These are phyloP conservation scores for Harlomillsia oculata DNA, from an alignment of 1,140 invertebrate genomes.

Conservation along the genomic window DNA sequence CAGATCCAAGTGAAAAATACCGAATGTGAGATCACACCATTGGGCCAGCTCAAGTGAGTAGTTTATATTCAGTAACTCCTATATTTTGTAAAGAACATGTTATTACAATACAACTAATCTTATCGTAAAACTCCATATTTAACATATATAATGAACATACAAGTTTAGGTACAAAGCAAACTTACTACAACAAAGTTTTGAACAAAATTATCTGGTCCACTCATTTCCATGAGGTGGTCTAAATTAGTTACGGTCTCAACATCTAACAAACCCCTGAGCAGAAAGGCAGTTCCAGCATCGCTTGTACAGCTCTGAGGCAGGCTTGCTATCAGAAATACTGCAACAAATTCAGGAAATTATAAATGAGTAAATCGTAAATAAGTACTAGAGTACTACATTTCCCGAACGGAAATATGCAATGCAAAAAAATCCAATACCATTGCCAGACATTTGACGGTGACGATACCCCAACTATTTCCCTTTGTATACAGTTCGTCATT, in stretches of 20 bases:
- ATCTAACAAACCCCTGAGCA: conserved; percentile 20
- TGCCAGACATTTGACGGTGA: not conserved
- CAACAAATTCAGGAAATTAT: not conserved
- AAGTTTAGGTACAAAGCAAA: not conserved
- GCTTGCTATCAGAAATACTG: conserved; percentile 26
- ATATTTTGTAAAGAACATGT: not conserved
- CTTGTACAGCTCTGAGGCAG: conserved; percentile 11
- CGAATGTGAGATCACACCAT: conserved; percentile 27
- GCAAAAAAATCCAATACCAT: conserved; percentile 9
- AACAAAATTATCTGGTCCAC: conserved; percentile 20
- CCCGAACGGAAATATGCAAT: too few relatives aligned
- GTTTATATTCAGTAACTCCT: conserved; percentile 28
- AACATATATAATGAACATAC: not conserved
- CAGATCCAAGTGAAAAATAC: conserved; percentile 29
- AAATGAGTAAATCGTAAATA: not conserved
- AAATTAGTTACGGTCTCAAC: conserved; percentile 25
- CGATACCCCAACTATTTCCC: too few relatives aligned
- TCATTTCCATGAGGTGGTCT: conserved; percentile 23
- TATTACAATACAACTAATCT: conserved; percentile 2
- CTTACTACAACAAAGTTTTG: conserved; percentile 15
- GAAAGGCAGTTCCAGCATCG: conserved; percentile 25
- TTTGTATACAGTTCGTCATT: conserved; percentile 30
- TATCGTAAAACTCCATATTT: conserved; percentile 5
- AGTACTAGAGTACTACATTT: too few relatives aligned
- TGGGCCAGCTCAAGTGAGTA: conserved; percentile 23